These are phyloP conservation scores for Drosophila kanekoi DNA, from an alignment of 2,888 invertebrate genomes.

Conservation along the genomic window DNA sequence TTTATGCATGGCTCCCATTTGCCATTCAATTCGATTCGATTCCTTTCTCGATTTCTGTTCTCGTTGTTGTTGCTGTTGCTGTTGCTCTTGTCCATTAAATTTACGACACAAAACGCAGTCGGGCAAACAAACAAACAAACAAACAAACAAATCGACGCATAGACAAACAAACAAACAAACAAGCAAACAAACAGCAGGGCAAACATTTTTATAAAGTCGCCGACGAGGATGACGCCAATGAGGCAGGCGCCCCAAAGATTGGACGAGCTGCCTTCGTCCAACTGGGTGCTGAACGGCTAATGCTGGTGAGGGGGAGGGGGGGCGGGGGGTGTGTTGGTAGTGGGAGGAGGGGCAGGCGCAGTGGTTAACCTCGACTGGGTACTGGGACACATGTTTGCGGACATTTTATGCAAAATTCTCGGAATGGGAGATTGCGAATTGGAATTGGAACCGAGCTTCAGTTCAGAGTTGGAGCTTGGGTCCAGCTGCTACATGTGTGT, in stretches of 20 bases:
- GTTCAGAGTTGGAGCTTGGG: slow-evolving; percentile 8
- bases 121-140: slow-evolving; percentile 65
- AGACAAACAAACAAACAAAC: slow-evolving; percentile 69
- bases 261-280: not conserved
- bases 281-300: slow-evolving; percentile 16
- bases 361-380: slow-evolving; percentile 3
- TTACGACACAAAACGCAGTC: slow-evolving; percentile 79
- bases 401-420: slow-evolving; percentile 76
- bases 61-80: slow-evolving; percentile 35
- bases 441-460: slow-evolving; percentile 16
- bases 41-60: slow-evolving; percentile 69
- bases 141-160: slow-evolving; percentile 71
- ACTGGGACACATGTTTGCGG: slow-evolving; percentile 75
- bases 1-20: slow-evolving; percentile 79
- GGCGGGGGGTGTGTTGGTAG: not conserved
- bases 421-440: slow-evolving; percentile 31
- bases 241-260: slow-evolving; percentile 35
- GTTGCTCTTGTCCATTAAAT: slow-evolving; percentile 73
- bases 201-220: slow-evolving; percentile 81
- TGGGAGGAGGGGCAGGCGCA: not conserved
- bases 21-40: slow-evolving; percentile 78
- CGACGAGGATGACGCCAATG: slow-evolving; percentile 66
- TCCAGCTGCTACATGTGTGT: slow-evolving; percentile 2
- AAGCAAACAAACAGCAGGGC: slow-evolving; percentile 48
- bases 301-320: slow-evolving; percentile 12